These are phyloP conservation scores for Callosobruchus maculatus DNA, from an alignment of 2,888 invertebrate species.

Conservation along the genomic window DNA sequence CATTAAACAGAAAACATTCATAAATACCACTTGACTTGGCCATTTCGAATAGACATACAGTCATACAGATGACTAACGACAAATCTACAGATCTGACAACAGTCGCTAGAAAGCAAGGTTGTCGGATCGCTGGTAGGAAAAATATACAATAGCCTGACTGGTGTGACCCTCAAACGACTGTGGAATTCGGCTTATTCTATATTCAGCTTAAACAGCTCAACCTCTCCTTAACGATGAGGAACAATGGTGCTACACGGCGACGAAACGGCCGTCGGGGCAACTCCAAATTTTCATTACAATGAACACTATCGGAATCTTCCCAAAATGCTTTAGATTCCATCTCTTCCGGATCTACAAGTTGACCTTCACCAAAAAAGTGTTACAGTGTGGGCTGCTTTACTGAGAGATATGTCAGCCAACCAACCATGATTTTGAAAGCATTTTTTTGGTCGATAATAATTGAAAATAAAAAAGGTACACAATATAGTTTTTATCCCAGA, in stretches of 20 bases:
- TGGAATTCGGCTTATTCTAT: background rate
- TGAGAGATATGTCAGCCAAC: too few relatives aligned
- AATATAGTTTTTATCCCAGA: too few relatives aligned
- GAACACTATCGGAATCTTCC: background rate
- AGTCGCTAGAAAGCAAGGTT: background rate
- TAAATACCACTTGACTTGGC: too few relatives aligned
- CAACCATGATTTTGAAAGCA: too few relatives aligned
- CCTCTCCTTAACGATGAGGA: background rate
- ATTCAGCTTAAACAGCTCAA: background rate
- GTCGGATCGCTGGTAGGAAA: background rate
- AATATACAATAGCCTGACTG: background rate
- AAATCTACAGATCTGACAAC: background rate
- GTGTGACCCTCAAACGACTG: background rate
- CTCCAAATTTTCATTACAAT: background rate
- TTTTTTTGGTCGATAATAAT: too few relatives aligned
- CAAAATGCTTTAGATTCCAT: background rate
- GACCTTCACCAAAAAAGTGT: background rate
- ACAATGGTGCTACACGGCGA: background rate
- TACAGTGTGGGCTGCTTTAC: too few relatives aligned
- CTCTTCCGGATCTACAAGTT: background rate
- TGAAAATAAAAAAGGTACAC: too few relatives aligned
- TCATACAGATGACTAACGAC: background rate
- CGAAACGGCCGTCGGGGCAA: background rate
- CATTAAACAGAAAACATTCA: too few relatives aligned
- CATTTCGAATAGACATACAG: too few relatives aligned